Percentiles rank a stretch among this genome's conserved stretches.
Conservation (phyloP, 2,888 invertebrate species). For the Ormyrus pomaceus region DNA sequence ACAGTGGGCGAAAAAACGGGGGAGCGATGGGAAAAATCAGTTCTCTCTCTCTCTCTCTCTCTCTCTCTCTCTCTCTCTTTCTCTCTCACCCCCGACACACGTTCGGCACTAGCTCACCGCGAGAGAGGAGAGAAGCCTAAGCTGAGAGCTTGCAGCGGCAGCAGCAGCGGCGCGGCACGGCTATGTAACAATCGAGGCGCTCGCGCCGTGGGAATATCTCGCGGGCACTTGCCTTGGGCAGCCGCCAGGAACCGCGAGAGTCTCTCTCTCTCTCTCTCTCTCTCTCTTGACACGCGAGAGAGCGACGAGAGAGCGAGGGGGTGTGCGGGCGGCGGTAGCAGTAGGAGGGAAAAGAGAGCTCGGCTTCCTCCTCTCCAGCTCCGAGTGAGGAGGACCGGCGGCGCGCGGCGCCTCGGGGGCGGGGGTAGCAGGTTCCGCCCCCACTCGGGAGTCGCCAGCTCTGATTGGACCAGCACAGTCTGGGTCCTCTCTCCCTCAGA, state of each 20-base stretch:
- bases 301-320: conserved; percentile 59
- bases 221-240: conserved; percentile 72
- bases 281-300: conserved; percentile 1
- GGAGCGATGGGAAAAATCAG: background rate
- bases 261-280: no score
- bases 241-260: conserved; percentile 63
- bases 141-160: conserved; percentile 39
- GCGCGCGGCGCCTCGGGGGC: no score
- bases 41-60: background rate
- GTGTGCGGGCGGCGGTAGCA: conserved; percentile 25
- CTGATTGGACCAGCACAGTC: conserved; percentile 74
- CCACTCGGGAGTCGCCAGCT: conserved; percentile 70
- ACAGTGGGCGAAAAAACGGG: background rate
- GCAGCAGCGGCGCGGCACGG: background rate
- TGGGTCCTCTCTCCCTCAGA: conserved; percentile 4
- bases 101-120: background rate
- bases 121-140: no score
- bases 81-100: background rate
- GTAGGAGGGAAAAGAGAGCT: no score
- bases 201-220: conserved; percentile 74
- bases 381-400: conserved; percentile 63
- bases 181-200: conserved; percentile 72
- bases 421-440: conserved; percentile 59
- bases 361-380: conserved; percentile 25
- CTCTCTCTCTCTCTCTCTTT: conserved; percentile 15